These are phyloP conservation scores for Prionchulus punctatus DNA, from an alignment of 2,888 invertebrate genomes.

Conservation along the genomic window DNA sequence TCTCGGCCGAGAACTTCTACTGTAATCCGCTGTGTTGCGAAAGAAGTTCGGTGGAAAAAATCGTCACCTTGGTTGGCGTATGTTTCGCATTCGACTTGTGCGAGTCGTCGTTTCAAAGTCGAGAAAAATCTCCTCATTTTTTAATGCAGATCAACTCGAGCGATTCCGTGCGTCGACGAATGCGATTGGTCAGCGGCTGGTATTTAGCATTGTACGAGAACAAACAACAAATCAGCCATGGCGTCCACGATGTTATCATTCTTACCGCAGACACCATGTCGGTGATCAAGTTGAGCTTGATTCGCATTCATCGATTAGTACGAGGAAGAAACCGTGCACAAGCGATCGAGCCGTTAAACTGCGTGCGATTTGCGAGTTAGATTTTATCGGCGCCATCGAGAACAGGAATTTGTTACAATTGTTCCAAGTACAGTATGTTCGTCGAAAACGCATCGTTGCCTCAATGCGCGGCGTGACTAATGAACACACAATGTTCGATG, in stretches of 20 bases:
- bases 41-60: neutral
- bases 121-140: neutral
- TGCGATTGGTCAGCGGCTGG: neutral
- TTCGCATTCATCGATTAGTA: neutral
- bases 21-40: neutral
- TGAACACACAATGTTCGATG: too few species aligned
- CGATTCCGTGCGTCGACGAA: neutral
- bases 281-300: neutral
- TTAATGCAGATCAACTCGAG: neutral
- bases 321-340: neutral
- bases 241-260: conserved; percentile 1
- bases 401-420: neutral
- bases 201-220: neutral
- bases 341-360: too few species aligned
- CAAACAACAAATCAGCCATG: too few species aligned
- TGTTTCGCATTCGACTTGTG: conserved; percentile 3
- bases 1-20: too few species aligned
- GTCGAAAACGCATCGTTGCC: too few species aligned
- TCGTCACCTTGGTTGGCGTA: neutral
- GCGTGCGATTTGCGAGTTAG: conserved; percentile 7
- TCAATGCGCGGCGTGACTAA: too few species aligned
- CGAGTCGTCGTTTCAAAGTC: conserved; percentile 1
- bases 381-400: neutral
- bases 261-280: neutral
- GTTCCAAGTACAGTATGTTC: conserved; percentile 6